Base-by-base conservation (phyloP, 2,888 invertebrate species). In the Ophion costatus region DNA sequence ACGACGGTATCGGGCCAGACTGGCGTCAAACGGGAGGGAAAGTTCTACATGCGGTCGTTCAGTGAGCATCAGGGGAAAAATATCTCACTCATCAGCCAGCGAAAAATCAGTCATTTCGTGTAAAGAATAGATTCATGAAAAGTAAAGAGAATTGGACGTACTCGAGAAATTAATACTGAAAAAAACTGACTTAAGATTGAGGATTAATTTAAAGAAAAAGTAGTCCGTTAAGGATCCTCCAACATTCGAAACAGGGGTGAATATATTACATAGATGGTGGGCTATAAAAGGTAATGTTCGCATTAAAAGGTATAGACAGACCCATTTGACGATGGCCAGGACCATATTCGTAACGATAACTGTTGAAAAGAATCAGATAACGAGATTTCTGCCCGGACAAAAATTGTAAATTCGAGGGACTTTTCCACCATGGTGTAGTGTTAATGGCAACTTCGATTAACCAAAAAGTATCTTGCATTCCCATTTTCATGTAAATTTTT, bases 321-420 rank as follows among this genome's bases (percentile, higher is more conserved):
- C 24, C 56, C 80, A 80, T 83, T 80, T 38, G 67, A 76, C 29
- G 67, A 59, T 22, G 7, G 20, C n/a, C 56, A 38, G 76, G 80
- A 80, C 83, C 73, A 83, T 80, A 80, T 80, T 80, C 83, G 73
- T 77, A 76, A 80, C 83, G 80, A 76, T 83, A 80, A 83, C 66
- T 75, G 42, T 80, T 67, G 17, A 71, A 80, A 76, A 64, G 80
- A 76, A 80, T 76, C 80, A 76, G 80, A n/a, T 20, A 66, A 66
- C n/a, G 74, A 20, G 59, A 74, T 22, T 59, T 64, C 20, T 22
- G 61, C 0, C 66, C 57, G 61, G 51, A 59, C n/a, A 57, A 77
- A 64, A 71, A 70, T 57, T 29, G 63, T 66, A 70, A 45, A 80
- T 64, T 80, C 75, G 71, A 45, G n/a, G 66, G 71, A 20, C 70